Base-by-base conservation (phyloP, 2,888 invertebrate species). In the Dryobotodes eremita region DNA sequence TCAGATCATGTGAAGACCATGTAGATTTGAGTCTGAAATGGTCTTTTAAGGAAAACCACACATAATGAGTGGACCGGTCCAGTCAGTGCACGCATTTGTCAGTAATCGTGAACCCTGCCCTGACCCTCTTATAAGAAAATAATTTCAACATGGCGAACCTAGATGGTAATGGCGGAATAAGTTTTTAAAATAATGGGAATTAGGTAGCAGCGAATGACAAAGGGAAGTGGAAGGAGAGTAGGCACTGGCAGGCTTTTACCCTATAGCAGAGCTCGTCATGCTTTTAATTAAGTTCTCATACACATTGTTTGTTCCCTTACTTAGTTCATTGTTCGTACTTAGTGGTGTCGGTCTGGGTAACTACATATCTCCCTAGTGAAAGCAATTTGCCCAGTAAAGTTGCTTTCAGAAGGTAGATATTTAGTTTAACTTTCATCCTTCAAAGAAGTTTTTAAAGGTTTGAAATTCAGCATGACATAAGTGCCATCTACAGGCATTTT, bases 401-500 rank as follows among this genome's bases (percentile, higher is more conserved):
- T 50, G 4, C 2, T 8, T 36, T 23, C 61, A 61, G 26, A 26
- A 46, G 5, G 20, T 15, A 31, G 2, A n/a, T 70, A 23, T n/a
- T 1, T 31, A 31, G 50, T 53, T 15, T 69, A 53, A 10, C n/a
- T 23, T 68, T 4, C 6, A 31, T 6, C 31, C 5, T 31, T 23
- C 17, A 46, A 26, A 31, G 0, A 36, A 23, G 0, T 2, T n/a
- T 48, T 31, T 8, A 20, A 17, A 8, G 0, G 23, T 7, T 59
- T 20, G 4, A 23, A 10, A 42, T n/a, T 36, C 1, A 42, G 17
- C 11, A 8, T 13, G 26, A 61, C 36, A 13, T 42, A 15, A 59
- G n/a, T 17, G 53, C 23, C 79, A 79, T 42, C 84, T 68, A 31
- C 10, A 23, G 7, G 10, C 0, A 6, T 75, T 8, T 46, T 46